These are phyloP conservation scores for Pachypanchax playfairii DNA, from an alignment of 2,113 vertebrate species.

Conservation along the genomic window DNA sequence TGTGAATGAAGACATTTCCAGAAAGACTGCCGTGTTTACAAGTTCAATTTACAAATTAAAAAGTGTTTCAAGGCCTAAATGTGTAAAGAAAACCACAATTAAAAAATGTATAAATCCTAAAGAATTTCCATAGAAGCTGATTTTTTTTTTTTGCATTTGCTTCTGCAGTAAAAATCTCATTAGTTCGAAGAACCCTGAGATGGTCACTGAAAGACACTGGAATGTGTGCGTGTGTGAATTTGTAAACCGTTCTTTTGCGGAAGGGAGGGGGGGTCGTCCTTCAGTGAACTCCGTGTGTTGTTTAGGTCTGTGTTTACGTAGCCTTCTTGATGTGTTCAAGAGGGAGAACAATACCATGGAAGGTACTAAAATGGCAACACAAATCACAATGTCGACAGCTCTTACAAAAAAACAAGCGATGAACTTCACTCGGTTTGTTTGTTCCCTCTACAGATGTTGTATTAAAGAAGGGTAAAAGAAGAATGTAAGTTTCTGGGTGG, in stretches of 20 bases:
- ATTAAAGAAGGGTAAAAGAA: neutral
- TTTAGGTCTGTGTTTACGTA: conserved; percentile 61
- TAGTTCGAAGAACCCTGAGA: conserved; percentile 2
- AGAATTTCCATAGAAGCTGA: conserved; percentile 6
- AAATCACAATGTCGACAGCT: conserved; percentile 16
- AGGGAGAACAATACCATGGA: conserved; percentile 64
- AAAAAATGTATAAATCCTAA: too few species aligned
- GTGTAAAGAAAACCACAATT: too few species aligned
- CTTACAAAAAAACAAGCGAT: neutral
- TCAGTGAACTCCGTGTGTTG: conserved; percentile 40
- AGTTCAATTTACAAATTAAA: too few species aligned
- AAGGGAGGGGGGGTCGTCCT: conserved; percentile 72
- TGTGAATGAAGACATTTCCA: too few species aligned
- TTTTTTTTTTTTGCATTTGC: neutral
- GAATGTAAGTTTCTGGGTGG: neutral
- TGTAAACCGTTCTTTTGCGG: conserved; percentile 47
- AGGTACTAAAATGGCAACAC: conserved; percentile 35
- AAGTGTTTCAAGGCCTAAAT: too few species aligned
- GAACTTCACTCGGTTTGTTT: neutral
- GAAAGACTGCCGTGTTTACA: too few species aligned
- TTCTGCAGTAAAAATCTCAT: neutral
- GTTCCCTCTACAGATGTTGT: neutral
- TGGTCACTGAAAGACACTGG: conserved; percentile 37
- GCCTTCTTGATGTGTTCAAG: conserved; percentile 35
- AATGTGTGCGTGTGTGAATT: conserved; percentile 51